Evolutionary conservation across 2,888 invertebrate species (phyloP).

Genomic region (Oxycera nigricornis): DNA sequence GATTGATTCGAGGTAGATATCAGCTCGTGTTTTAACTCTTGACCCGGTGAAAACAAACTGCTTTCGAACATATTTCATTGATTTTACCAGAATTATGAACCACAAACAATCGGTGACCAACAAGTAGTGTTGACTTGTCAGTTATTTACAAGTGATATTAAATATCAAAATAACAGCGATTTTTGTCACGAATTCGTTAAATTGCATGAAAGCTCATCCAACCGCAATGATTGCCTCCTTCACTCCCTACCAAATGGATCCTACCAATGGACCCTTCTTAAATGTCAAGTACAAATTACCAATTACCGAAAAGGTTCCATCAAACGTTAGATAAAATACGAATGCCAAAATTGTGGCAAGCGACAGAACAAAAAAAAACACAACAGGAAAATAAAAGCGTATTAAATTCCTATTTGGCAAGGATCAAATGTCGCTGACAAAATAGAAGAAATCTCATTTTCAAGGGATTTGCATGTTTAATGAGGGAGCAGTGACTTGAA

Average conservation of each 20-base stretch:
- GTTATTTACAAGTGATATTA: too few relatives aligned
- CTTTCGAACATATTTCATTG: too few relatives aligned
- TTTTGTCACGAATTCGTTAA: background rate
- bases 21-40: too few relatives aligned
- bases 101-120: too few relatives aligned
- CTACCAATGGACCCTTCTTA: slow-evolving; percentile 12
- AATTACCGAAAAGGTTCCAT: slow-evolving; percentile 28
- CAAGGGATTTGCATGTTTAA: slow-evolving; percentile 47
- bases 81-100: too few relatives aligned
- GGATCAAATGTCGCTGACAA: slow-evolving; percentile 46
- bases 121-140: too few relatives aligned
- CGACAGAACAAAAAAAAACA: slow-evolving; percentile 22
- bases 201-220: background rate
- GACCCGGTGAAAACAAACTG: too few relatives aligned
- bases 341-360: background rate
- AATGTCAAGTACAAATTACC: slow-evolving; percentile 24
- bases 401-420: slow-evolving; percentile 47
- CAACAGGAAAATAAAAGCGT: slow-evolving; percentile 43
- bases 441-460: slow-evolving; percentile 47
- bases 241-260: too few relatives aligned
- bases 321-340: background rate
- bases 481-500: slow-evolving; percentile 35
- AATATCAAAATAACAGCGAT: background rate
- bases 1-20: too few relatives aligned
- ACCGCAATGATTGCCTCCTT: background rate